A percentile compares a stretch with the other conserved stretches of the same genome.
These are phyloP conservation scores for Pundamilia nyererei DNA, from an alignment of 2,113 vertebrate genomes.

Conservation along the genomic window DNA sequence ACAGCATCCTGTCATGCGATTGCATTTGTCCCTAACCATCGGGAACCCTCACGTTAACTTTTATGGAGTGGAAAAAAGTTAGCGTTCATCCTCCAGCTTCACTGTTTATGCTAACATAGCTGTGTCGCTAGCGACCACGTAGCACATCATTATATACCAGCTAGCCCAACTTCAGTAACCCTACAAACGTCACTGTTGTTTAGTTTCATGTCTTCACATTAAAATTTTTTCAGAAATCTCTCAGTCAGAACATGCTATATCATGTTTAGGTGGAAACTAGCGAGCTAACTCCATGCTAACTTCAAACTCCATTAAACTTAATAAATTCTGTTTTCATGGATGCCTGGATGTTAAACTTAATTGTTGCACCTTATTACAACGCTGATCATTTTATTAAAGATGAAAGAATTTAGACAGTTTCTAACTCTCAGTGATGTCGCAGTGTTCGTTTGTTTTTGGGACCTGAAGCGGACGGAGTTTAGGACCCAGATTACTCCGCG, in stretches of 20 bases:
- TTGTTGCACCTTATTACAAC: too few relatives aligned
- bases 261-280: neutral
- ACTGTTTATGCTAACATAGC: neutral
- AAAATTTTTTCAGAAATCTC: neutral
- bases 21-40: fast-evolving
- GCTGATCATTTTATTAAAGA: too few relatives aligned
- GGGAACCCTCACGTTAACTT: fast-evolving
- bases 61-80: fast-evolving
- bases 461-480: fast-evolving
- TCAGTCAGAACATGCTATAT: neutral
- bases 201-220: neutral
- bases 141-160: neutral
- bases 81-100: neutral
- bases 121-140: fast-evolving
- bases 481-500: neutral
- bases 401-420: too few relatives aligned
- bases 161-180: fast-evolving
- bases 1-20: fast-evolving
- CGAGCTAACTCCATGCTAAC: fast-evolving
- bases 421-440: too few relatives aligned
- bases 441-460: fast-evolving
- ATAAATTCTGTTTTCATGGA: neutral
- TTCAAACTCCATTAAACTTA: neutral
- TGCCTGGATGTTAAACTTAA: neutral
- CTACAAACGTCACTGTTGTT: fast-evolving